Evolutionary conservation across 2,113 vertebrate species (phyloP), one percentile per base, ranked within the genome.

Genomic region (Alligator sinensis): DNA sequence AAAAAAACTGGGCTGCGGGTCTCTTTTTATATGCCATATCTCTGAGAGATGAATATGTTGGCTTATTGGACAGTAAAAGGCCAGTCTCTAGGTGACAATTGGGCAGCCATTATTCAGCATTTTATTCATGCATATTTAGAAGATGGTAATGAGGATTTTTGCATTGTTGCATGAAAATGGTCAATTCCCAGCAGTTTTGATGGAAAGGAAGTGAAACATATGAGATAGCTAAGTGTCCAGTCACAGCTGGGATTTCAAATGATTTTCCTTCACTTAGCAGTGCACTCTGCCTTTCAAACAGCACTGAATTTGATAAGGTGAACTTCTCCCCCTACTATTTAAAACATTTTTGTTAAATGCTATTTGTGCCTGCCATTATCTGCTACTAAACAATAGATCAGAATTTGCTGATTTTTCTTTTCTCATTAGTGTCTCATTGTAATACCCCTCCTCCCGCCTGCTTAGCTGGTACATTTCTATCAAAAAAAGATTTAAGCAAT

Each of bases 41-140:
- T 98, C 91, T 77, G 96, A 22, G 96, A 98, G 99, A 99, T 99
- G 98, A 99, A 99, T 99, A 98, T 98, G 98, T 99, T 98, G 98
- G 98, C 97, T 99, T 99, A 99, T 99, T 99, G 98, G 99, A 99
- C 98, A 98, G 98, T 97, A 99, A 99, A 99, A 99, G 99, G 99
- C 98, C 98, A 98, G 98, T 98, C 98, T 99, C 98, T 97, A 97
- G 98, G 98, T 98, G 99, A 98, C 98, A 98, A 98, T 98, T 98
- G 98, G 98, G 98, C 97, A 98, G 98, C 97, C 98, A 98, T 98
- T 99, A 98, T 98, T 98, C 98, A 98, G 98, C 98, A 97, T 98
- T 99, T 98, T 98, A 99, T 98, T 99, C 99, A 99, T 99, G 99
- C 99, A 99, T 99, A 99, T 99, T 99, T 99, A 99, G 98, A 96